Evolutionary conservation across 92 coral and sea anemone genomes (phyloP).

Genomic region (Zoanthus gigantus): DNA sequence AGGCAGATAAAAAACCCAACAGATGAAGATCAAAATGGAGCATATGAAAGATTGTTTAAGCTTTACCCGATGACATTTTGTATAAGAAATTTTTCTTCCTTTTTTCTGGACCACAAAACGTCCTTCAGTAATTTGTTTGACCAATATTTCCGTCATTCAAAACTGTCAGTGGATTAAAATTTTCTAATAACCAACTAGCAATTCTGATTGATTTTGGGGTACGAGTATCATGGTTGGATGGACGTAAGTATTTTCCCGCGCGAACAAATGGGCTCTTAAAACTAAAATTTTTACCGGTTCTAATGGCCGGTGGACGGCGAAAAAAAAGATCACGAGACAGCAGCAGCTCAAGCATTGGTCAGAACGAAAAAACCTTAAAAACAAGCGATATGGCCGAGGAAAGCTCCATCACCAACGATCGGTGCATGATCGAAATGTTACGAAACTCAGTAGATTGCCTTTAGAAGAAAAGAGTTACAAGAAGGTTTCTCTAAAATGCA

Average conservation of each 20-base stretch:
- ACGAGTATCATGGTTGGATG: not conserved
- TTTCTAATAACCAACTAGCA: too few relatives aligned
- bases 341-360: not conserved
- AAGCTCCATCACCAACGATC: not conserved
- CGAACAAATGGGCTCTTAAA: not conserved
- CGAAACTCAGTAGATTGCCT: not conserved
- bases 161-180: too few relatives aligned
- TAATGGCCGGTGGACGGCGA: conserved; percentile 18
- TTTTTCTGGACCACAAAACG: too few relatives aligned
- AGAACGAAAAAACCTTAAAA: not conserved
- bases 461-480: not conserved
- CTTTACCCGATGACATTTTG: too few relatives aligned
- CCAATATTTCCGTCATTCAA: too few relatives aligned
- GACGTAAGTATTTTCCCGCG: not conserved
- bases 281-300: not conserved
- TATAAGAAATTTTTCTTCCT: too few relatives aligned
- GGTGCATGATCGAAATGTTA: not conserved
- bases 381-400: not conserved
- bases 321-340: not conserved
- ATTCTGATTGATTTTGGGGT: not conserved
- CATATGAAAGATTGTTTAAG: too few relatives aligned
- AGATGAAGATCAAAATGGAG: too few relatives aligned
- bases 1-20: too few relatives aligned
- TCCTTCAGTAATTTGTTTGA: too few relatives aligned
- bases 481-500: conserved; percentile 1